These are phyloP conservation scores for Enteromius radiatus DNA, from an alignment of 2,797 vertebrate genomes.

Conservation along the genomic window DNA sequence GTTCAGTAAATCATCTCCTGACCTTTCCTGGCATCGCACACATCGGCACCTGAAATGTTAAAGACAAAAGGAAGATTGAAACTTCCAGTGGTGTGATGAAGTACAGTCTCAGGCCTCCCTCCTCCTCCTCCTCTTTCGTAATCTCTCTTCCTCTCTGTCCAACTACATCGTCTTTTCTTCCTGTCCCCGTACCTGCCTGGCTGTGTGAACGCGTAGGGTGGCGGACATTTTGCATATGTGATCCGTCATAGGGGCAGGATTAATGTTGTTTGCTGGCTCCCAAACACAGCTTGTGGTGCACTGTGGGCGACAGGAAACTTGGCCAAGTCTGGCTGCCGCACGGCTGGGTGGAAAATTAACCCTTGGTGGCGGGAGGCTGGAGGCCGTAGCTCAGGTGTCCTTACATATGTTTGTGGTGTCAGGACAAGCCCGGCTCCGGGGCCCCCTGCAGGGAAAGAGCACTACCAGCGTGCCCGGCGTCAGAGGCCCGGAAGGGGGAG, in stretches of 20 bases:
- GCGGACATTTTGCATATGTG: constrained; percentile 92
- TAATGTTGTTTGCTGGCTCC: constrained; percentile 88
- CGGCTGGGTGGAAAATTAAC: constrained; percentile 89
- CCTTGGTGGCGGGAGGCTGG: constrained; percentile 80
- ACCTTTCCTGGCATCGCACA: constrained; percentile 82
- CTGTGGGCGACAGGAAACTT: constrained; percentile 86
- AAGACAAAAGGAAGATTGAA: constrained; percentile 74
- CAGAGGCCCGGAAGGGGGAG: constrained; percentile 58
- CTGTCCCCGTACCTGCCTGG: constrained; percentile 72
- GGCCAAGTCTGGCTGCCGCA: constrained; percentile 82
- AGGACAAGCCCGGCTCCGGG: constrained; percentile 73
- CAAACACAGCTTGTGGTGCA: constrained; percentile 90
- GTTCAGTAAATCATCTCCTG: constrained; percentile 83
- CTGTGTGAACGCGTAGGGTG: constrained; percentile 80
- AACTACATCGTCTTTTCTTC: constrained; percentile 53
- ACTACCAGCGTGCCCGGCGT: constrained; percentile 69
- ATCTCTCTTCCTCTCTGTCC: constrained; percentile 44
- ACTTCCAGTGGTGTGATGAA: constrained; percentile 73
- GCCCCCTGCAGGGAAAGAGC: constrained; percentile 76
- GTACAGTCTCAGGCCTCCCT: constrained; percentile 61
- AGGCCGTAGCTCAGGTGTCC: constrained; percentile 84
- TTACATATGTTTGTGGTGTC: constrained; percentile 86
- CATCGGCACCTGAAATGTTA: constrained; percentile 74
- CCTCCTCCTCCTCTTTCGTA: constrained; percentile 57
- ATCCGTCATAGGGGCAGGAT: constrained; percentile 87